These are phyloP conservation scores for Cylloceria caligata DNA, from an alignment of 2,888 invertebrate species.

Conservation along the genomic window DNA sequence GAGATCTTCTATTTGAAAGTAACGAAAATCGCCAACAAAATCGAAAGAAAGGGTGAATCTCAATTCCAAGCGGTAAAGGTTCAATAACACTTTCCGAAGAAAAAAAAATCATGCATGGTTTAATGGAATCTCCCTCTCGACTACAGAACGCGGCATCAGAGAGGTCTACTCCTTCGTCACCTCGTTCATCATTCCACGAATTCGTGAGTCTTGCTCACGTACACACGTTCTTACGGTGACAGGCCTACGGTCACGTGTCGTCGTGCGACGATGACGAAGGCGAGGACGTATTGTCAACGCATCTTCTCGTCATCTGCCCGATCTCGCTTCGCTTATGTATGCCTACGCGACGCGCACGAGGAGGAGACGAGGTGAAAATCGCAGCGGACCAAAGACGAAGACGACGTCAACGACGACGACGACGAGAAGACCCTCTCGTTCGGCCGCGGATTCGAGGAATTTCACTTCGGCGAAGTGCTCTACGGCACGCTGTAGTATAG, in stretches of 20 bases:
- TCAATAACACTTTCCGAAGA: background rate
- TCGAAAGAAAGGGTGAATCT: background rate
- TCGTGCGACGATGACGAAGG: constrained; percentile 38
- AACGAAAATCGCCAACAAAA: too few species aligned
- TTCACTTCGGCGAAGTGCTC: constrained; percentile 75
- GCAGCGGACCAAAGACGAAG: constrained; percentile 39
- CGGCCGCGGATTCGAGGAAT: constrained; percentile 73
- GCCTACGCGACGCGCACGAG: background rate
- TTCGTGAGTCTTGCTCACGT: constrained; percentile 32
- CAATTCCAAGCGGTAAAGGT: background rate
- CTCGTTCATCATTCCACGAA: constrained; percentile 52
- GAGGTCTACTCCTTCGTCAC: constrained; percentile 36
- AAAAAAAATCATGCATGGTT: background rate
- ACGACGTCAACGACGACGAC: constrained; percentile 36
- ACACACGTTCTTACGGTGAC: constrained; percentile 34
- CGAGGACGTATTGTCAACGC: constrained; percentile 47
- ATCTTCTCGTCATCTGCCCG: constrained; percentile 18
- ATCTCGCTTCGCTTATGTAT: constrained; percentile 22
- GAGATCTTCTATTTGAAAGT: too few species aligned
- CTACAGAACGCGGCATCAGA: background rate
- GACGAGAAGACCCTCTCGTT: constrained; percentile 56
- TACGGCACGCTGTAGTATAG: constrained; percentile 48
- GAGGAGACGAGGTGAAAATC: constrained; percentile 20
- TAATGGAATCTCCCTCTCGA: background rate
- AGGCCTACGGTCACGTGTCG: constrained; percentile 29